These are phyloP conservation scores for Halesus radiatus DNA, from an alignment of 1,140 invertebrate genomes.

Conservation along the genomic window DNA sequence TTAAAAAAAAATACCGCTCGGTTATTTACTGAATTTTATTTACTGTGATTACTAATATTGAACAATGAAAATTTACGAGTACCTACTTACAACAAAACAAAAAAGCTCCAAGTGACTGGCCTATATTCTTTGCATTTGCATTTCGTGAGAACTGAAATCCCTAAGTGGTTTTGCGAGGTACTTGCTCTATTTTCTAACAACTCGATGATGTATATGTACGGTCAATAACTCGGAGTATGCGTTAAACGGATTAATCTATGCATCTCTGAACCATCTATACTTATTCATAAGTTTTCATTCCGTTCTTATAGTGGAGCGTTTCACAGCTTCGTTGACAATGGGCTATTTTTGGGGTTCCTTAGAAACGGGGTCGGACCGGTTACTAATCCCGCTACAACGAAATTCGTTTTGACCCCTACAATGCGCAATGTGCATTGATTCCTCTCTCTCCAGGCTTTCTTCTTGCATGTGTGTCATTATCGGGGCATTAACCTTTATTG, in stretches of 20 bases:
- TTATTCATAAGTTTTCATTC: constrained; percentile 41
- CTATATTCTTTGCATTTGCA: background rate
- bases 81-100: background rate
- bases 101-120: background rate
- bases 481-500: constrained; percentile 57
- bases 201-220: constrained; percentile 3
- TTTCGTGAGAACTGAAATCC: constrained; percentile 30
- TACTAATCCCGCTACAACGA: constrained; percentile 47
- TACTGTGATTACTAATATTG: too few species aligned
- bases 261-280: constrained; percentile 6
- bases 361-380: constrained; percentile 44
- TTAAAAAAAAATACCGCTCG: too few species aligned
- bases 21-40: too few species aligned
- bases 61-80: too few species aligned
- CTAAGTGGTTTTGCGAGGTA: too few species aligned
- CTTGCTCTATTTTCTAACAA: background rate
- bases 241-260: constrained; percentile 39
- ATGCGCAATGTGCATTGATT: constrained; percentile 30
- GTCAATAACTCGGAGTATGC: constrained; percentile 40
- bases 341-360: constrained; percentile 40
- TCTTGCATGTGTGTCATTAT: constrained; percentile 52
- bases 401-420: constrained; percentile 48
- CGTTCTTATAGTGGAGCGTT: constrained; percentile 3
- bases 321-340: constrained; percentile 40
- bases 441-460: constrained; percentile 28